Evolutionary conservation across 2,113 vertebrate genomes (phyloP).

Genomic region (Prionailurus viverrinus): DNA sequence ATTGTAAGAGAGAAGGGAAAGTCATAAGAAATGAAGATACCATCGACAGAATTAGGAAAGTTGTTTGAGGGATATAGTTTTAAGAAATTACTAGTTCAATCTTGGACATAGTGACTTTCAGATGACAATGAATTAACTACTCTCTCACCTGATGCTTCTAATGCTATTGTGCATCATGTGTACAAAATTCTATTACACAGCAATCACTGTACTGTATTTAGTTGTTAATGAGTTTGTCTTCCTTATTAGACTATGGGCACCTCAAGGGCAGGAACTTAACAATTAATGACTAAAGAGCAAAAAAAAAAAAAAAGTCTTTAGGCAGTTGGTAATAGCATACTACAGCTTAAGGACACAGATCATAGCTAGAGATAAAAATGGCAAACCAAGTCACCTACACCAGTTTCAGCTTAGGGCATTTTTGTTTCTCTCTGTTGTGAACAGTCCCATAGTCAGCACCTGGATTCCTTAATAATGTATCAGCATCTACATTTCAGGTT

Average conservation of each 20-base stretch:
- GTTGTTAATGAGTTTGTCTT: constrained; percentile 1
- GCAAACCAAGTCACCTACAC: neutral
- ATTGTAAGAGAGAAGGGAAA: neutral
- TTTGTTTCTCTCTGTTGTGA: neutral
- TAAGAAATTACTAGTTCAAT: neutral
- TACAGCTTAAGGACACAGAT: neutral
- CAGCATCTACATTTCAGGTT: neutral
- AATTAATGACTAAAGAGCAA: neutral
- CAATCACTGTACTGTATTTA: neutral
- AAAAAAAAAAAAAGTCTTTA: neutral
- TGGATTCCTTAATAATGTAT: neutral
- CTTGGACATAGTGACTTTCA: no score
- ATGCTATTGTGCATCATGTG: neutral
- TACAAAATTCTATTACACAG: neutral
- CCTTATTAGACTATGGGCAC: neutral
- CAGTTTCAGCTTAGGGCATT: neutral
- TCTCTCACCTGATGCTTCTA: neutral
- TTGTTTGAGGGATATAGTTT: neutral
- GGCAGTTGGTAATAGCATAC: neutral
- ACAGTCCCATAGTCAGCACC: neutral
- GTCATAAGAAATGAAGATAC: neutral
- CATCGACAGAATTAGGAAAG: neutral
- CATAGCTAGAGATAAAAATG: neutral
- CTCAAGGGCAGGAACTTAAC: neutral
- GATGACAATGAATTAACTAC: neutral